Evolutionary conservation across 2,888 invertebrate species (phyloP).

Genomic region (Allacma fusca): DNA sequence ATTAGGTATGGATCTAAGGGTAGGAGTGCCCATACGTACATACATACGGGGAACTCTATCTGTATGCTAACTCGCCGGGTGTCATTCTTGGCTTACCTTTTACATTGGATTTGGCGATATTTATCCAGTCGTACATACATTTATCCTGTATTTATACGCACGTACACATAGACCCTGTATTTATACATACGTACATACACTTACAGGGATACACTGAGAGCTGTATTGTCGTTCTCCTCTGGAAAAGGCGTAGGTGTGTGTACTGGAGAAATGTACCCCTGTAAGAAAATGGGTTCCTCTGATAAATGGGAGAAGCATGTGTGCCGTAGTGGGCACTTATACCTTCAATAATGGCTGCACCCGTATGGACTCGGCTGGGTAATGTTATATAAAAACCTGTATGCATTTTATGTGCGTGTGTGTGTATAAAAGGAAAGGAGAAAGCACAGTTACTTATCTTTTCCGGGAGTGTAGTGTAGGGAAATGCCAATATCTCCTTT

Average conservation of each 20-base stretch:
- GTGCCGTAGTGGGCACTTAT: not conserved
- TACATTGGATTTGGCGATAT: not conserved
- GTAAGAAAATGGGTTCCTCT: conserved; percentile 1
- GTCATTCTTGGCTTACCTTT: no score
- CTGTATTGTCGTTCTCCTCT: not conserved
- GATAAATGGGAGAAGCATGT: not conserved
- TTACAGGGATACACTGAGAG: no score
- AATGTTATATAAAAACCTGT: no score
- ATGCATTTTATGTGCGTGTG: no score
- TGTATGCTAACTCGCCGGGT: no score
- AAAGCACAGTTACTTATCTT: not conserved
- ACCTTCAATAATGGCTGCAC: not conserved
- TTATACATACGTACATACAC: not conserved
- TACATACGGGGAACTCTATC: no score
- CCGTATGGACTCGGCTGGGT: no score
- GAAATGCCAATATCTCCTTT: no score
- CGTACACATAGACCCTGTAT: not conserved
- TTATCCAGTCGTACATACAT: not conserved
- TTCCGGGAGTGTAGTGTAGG: not conserved
- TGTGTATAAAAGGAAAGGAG: not conserved
- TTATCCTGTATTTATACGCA: conserved; percentile 1
- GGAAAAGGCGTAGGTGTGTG: not conserved
- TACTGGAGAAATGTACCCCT: not conserved
- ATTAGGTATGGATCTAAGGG: no score
- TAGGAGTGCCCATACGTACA: no score